Percentiles rank a stretch among this genome's conserved stretches.
Conservation (phyloP, 1,140 invertebrate genomes). For the Drosophila kanapiae region DNA sequence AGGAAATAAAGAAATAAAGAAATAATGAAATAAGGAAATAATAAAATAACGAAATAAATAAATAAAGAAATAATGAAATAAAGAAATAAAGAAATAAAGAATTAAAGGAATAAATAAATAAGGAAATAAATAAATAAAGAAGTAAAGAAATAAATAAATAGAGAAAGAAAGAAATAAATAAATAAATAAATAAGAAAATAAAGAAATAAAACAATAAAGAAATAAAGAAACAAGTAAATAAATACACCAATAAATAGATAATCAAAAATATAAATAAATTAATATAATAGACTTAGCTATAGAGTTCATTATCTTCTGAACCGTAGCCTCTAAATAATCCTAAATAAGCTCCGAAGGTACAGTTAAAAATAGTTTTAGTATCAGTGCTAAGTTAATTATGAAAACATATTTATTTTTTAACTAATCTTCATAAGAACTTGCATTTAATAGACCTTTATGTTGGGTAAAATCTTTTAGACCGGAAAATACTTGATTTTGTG, state of each 20-base stretch:
- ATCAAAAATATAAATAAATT: background rate
- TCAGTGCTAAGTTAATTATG: too few species aligned
- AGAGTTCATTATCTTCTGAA: too few species aligned
- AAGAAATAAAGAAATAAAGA: background rate
- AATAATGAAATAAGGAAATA: background rate
- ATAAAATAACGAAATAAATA: background rate
- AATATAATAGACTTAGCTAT: background rate
- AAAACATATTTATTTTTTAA: too few species aligned
- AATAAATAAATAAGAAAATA: background rate
- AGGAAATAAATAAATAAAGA: background rate
- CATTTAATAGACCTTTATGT: too few species aligned
- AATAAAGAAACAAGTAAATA: too few species aligned
- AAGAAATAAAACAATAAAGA: background rate
- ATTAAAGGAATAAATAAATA: too few species aligned
- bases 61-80: too few species aligned
- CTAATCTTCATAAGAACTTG: background rate
- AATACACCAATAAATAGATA: background rate
- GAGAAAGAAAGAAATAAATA: background rate
- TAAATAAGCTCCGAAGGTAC: background rate
- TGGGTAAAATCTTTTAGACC: too few species aligned
- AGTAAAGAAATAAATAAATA: background rate
- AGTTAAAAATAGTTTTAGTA: background rate
- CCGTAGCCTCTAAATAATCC: too few species aligned
- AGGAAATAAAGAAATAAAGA: background rate
- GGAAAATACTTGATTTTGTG: background rate